These are phyloP conservation scores for Lymantria monacha DNA, from an alignment of 2,888 invertebrate species.

Conservation along the genomic window DNA sequence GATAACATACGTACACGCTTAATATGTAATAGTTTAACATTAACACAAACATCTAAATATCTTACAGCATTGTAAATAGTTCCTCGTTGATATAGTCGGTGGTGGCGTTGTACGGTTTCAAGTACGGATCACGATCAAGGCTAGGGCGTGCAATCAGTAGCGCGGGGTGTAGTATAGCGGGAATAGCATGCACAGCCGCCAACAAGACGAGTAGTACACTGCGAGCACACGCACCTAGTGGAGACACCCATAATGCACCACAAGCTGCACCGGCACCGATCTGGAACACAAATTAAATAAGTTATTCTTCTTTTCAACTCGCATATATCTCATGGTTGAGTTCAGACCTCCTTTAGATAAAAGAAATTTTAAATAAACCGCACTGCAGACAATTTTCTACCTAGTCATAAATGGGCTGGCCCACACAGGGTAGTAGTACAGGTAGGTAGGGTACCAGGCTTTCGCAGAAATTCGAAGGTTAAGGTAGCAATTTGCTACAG, in stretches of 20 bases:
- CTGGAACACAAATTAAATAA: slow-evolving; percentile 30
- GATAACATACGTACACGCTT: background rate
- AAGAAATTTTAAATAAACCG: too few relatives aligned
- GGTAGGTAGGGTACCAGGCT: too few relatives aligned
- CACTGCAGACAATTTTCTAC: too few relatives aligned
- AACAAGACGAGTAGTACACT: slow-evolving; percentile 46
- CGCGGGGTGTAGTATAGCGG: slow-evolving; percentile 52
- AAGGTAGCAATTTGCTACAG: too few relatives aligned
- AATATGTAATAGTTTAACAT: background rate
- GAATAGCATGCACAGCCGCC: slow-evolving; percentile 52
- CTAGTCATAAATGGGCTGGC: too few relatives aligned
- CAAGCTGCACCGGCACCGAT: slow-evolving; percentile 64
- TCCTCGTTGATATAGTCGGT: slow-evolving; percentile 41
- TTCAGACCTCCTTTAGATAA: too few relatives aligned
- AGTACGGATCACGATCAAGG: slow-evolving; percentile 61
- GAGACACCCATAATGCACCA: slow-evolving; percentile 66
- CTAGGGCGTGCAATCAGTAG: slow-evolving; percentile 50
- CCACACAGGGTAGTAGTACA: too few relatives aligned
- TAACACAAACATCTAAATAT: background rate
- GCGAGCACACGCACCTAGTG: slow-evolving; percentile 55
- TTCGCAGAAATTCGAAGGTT: too few relatives aligned
- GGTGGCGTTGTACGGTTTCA: slow-evolving; percentile 50
- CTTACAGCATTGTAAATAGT: slow-evolving; percentile 49
- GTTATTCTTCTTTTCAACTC: background rate
- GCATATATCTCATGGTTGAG: too few relatives aligned